Evolutionary conservation across 2,113 vertebrate species (phyloP), one percentile per base, ranked within the genome.

Genomic region (Bagarius yarrelli): DNA sequence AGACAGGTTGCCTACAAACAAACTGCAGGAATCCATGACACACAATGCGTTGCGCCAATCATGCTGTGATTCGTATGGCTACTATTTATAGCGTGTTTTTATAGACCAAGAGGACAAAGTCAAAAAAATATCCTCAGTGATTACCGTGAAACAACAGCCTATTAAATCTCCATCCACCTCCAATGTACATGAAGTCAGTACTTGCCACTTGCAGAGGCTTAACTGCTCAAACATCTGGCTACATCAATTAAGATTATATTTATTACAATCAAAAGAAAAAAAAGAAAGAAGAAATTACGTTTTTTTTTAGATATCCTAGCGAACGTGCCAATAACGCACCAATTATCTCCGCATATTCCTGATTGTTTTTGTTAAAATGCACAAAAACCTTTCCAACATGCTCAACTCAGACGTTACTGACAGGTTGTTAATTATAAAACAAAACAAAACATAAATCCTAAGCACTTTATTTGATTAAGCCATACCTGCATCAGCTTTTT

Each of bases 401-500:
- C 67, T 79, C 32, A 40, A 30, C 25, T 53, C 75, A 79, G 60
- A 82, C 79, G 70, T 74, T 76, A 78, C 69, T 76, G 63, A 81
- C 74, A 77, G 19, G 59, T 40, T 61, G 50, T 74, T 85, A 82
- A 85, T 85, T 79, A 76, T 64, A 63, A 56, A 79, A 64, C 36
- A 53, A 76, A 82, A 75, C 21, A 12, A n/a, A 50, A 23, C 16
- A 23, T 55, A 61, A 72, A 63, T 71, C 44, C 40, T 23, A 60
- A 73, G 60, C n/a, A 15, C 56, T 40, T 60, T 44, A 82, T 76
- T 73, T 78, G 57, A 75, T 80, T 69, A 76, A 56, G 72, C 77
- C 79, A 83, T 80, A 80, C 66, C 66, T 72, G 77, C 40, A 32
- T 67, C 66, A 66, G 23, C 60, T 78, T 85, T 81, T 69, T 85